phyloP scores from a whole-genome alignment of 1,140 invertebrate genomes.

The Pygmarrhopalites habei region DNA sequence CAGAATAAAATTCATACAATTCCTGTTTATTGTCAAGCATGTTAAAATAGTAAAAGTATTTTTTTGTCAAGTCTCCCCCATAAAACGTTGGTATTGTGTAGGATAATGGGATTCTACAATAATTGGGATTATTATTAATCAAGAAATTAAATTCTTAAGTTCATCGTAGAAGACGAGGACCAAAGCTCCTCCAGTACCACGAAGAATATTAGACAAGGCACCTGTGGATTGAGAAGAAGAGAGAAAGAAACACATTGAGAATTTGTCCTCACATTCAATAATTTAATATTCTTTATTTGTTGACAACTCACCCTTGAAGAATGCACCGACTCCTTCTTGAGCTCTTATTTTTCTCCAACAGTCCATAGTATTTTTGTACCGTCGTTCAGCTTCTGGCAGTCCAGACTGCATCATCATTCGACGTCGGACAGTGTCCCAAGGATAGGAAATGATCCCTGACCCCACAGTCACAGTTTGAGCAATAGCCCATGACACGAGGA shows the following conservation, averaged over 20 bases:
- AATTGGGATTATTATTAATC: too few species aligned
- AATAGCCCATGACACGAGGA: slow-evolving; percentile 71
- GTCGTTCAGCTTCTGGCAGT: slow-evolving; percentile 55
- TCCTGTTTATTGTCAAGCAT: too few species aligned
- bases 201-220: slow-evolving; percentile 68
- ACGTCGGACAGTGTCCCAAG: slow-evolving; percentile 80
- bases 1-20: too few species aligned
- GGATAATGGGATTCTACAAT: too few species aligned
- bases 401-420: slow-evolving; percentile 78
- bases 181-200: slow-evolving; percentile 69
- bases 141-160: slow-evolving; percentile 53
- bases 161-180: slow-evolving; percentile 72
- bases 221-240: too few species aligned
- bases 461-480: slow-evolving; percentile 68
- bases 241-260: too few species aligned
- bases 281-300: too few species aligned
- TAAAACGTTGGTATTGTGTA: too few species aligned
- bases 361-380: slow-evolving; percentile 65
- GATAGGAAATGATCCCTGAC: slow-evolving; percentile 75
- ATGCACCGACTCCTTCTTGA: slow-evolving; percentile 58
- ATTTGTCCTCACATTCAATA: too few species aligned
- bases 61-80: too few species aligned
- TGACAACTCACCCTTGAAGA: slow-evolving; percentile 84
- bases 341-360: slow-evolving; percentile 63
- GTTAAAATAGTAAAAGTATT: too few species aligned